phyloP scores from a whole-genome alignment of 2,797 vertebrate species.

The Sternarchorhynchus goeldii region DNA sequence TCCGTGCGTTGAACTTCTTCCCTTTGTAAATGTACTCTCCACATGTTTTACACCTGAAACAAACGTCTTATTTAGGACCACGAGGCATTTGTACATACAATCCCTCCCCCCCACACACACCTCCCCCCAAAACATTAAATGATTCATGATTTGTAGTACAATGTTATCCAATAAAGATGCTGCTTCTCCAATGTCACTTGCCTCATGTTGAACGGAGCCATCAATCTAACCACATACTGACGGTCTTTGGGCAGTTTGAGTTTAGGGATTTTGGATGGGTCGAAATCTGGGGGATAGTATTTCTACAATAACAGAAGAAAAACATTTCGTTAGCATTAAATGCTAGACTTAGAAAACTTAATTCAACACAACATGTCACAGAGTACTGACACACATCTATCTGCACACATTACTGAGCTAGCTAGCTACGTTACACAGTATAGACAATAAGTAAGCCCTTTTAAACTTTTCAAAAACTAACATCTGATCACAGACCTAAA shows the following conservation, averaged over 20 bases:
- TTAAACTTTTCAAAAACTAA: no score
- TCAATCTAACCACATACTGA: constrained; percentile 91
- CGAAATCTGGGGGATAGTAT: constrained; percentile 95
- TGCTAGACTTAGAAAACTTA: not conserved
- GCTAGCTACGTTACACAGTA: no score
- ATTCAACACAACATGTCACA: not conserved
- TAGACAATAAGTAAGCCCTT: no score
- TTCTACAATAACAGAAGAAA: constrained; percentile 75
- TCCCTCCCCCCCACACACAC: no score
- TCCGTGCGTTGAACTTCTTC: constrained; percentile 96
- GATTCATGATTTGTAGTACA: not conserved
- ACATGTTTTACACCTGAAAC: constrained; percentile 90
- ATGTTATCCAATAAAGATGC: no score
- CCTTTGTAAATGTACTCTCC: constrained; percentile 99
- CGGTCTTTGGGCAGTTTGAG: constrained; percentile 94
- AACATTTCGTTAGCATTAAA: not conserved
- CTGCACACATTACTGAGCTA: not conserved
- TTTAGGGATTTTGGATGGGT: constrained; percentile 93
- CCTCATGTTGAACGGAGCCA: constrained; percentile 98
- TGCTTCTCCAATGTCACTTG: constrained; percentile 56
- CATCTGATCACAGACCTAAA: no score
- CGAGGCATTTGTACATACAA: not conserved
- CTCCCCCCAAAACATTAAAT: not conserved
- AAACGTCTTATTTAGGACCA: not conserved
- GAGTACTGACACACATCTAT: not conserved